phyloP scores from a whole-genome alignment of 2,888 invertebrate species.

The Eueremaeus valkanovi region DNA sequence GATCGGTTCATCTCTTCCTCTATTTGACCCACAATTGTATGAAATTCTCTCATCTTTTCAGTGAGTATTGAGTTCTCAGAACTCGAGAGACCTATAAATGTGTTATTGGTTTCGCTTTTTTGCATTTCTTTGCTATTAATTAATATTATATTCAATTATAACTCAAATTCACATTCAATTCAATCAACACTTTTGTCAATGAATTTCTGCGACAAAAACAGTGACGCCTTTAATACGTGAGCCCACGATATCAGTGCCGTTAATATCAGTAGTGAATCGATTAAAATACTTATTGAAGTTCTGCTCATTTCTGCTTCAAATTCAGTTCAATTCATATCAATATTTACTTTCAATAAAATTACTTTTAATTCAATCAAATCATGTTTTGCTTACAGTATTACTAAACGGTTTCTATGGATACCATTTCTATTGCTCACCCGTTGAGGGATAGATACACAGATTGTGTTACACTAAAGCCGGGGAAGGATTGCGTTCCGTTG shows the following conservation, averaged over 20 bases:
- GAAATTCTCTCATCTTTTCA: constrained; percentile 17
- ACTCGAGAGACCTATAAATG: constrained; percentile 1
- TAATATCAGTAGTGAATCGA: background rate
- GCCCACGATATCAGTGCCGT: constrained; percentile 7
- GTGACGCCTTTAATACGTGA: constrained; percentile 22
- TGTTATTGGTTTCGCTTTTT: constrained; percentile 10
- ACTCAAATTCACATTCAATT: background rate
- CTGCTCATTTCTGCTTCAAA: background rate
- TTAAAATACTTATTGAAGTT: background rate
- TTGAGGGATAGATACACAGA: too few relatives aligned
- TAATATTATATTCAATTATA: background rate
- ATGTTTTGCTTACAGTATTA: background rate
- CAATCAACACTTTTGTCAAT: background rate
- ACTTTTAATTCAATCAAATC: background rate
- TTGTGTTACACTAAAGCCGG: too few relatives aligned
- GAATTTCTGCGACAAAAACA: constrained; percentile 8
- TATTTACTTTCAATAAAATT: background rate
- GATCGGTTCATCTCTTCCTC: constrained; percentile 17
- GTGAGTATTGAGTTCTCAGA: background rate
- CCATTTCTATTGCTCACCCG: too few relatives aligned
- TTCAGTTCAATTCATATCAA: background rate
- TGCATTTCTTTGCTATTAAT: constrained; percentile 19
- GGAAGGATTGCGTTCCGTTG: too few relatives aligned
- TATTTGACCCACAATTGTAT: background rate
- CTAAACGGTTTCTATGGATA: constrained; percentile 1